Percentiles rank a stretch among this genome's conserved stretches.
Conservation (phyloP, 2,888 invertebrate species). For the Eumacrocentrus americanus region DNA sequence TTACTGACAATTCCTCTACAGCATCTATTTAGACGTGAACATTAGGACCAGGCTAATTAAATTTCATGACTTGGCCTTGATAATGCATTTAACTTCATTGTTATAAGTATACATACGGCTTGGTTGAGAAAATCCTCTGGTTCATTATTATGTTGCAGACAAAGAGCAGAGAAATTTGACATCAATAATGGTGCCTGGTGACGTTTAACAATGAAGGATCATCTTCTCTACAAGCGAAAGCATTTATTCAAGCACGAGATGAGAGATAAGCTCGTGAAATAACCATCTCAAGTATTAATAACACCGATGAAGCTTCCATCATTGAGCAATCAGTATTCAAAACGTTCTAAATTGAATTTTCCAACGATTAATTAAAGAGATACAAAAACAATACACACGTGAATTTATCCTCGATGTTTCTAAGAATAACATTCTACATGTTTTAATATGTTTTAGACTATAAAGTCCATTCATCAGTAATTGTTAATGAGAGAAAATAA, state of each 20-base stretch:
- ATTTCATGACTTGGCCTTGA: not conserved
- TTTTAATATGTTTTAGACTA: too few species aligned
- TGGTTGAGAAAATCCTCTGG: not conserved
- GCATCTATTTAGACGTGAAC: not conserved
- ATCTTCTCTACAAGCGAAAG: not conserved
- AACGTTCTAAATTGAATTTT: too few species aligned
- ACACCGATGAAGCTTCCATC: not conserved
- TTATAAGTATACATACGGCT: too few species aligned
- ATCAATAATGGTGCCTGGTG: not conserved
- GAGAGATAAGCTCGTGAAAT: not conserved
- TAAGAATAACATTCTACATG: too few species aligned
- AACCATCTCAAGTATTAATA: not conserved
- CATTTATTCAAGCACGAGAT: not conserved
- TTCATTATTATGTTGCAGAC: not conserved
- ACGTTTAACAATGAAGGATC: not conserved
- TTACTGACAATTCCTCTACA: not conserved
- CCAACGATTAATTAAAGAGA: too few species aligned
- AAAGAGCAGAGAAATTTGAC: not conserved
- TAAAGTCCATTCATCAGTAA: too few species aligned
- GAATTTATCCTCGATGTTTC: too few species aligned
- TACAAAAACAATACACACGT: too few species aligned
- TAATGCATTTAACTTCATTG: not conserved
- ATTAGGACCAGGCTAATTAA: not conserved
- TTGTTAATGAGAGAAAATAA: too few species aligned
- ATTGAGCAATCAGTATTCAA: slow-evolving; percentile 28